phyloP scores from a whole-genome alignment of 1,140 invertebrate species.

The Tetramorium alpestre region DNA sequence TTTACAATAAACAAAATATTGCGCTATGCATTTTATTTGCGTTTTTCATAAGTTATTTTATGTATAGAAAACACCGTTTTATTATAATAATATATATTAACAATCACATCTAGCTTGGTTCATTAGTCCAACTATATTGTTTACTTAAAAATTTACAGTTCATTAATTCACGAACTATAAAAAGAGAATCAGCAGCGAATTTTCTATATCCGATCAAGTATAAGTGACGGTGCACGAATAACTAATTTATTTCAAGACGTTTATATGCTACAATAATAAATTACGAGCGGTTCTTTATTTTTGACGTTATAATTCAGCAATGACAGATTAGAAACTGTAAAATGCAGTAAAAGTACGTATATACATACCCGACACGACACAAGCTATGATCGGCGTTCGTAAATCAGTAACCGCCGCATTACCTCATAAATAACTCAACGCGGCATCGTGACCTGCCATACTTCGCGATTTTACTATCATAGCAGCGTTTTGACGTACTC shows the following conservation, averaged over 20 bases:
- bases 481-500: not conserved
- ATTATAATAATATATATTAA: no score
- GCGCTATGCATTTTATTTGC: no score
- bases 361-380: slow-evolving; percentile 55
- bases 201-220: not conserved
- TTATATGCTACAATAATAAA: not conserved
- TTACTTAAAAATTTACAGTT: not conserved
- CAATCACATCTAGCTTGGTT: no score
- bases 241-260: not conserved
- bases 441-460: slow-evolving; percentile 32
- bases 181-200: not conserved
- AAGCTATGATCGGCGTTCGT: slow-evolving; percentile 53
- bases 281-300: not conserved
- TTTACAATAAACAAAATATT: not conserved
- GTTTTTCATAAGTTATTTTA: no score
- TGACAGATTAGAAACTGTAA: slow-evolving; percentile 14
- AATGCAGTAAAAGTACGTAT: slow-evolving; percentile 20
- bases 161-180: not conserved
- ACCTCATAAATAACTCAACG: slow-evolving; percentile 68
- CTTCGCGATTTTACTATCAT: slow-evolving; percentile 58
- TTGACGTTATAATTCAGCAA: not conserved
- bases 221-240: not conserved
- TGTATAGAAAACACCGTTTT: no score
- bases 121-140: no score
- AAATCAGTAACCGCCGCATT: slow-evolving; percentile 58